These are phyloP conservation scores for Rhaphigaster nebulosa DNA, from an alignment of 2,888 invertebrate species.

Conservation along the genomic window DNA sequence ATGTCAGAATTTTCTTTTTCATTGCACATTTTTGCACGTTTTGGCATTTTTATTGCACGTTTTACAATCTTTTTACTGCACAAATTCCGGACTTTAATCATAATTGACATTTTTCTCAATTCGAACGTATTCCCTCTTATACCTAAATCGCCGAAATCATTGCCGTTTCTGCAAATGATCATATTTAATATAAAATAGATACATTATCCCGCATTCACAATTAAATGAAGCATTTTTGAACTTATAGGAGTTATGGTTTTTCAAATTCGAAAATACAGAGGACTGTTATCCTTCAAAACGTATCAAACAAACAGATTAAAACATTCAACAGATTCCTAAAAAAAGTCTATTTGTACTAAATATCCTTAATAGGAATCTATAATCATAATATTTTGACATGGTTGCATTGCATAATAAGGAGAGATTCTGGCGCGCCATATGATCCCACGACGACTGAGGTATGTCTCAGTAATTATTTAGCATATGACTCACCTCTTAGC, in stretches of 20 bases:
- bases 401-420: background rate
- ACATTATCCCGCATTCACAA: background rate
- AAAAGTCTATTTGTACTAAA: too few relatives aligned
- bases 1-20: too few relatives aligned
- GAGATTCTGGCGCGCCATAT: background rate
- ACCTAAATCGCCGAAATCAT: background rate
- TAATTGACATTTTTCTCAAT: too few relatives aligned
- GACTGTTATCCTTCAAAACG: background rate
- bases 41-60: too few relatives aligned
- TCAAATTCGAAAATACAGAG: background rate
- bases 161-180: background rate
- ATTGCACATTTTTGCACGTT: too few relatives aligned
- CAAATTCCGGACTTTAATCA: too few relatives aligned
- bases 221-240: too few relatives aligned
- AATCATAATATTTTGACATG: background rate
- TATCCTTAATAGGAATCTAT: too few relatives aligned
- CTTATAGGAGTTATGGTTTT: too few relatives aligned
- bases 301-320: too few relatives aligned
- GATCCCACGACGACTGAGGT: background rate
- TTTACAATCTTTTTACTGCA: too few relatives aligned
- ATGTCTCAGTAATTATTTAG: conserved; percentile 4
- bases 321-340: too few relatives aligned
- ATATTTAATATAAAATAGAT: background rate
- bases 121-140: background rate
- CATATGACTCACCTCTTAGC: background rate